These are phyloP conservation scores for Zeus faber DNA, from an alignment of 2,113 vertebrate species.

Conservation along the genomic window DNA sequence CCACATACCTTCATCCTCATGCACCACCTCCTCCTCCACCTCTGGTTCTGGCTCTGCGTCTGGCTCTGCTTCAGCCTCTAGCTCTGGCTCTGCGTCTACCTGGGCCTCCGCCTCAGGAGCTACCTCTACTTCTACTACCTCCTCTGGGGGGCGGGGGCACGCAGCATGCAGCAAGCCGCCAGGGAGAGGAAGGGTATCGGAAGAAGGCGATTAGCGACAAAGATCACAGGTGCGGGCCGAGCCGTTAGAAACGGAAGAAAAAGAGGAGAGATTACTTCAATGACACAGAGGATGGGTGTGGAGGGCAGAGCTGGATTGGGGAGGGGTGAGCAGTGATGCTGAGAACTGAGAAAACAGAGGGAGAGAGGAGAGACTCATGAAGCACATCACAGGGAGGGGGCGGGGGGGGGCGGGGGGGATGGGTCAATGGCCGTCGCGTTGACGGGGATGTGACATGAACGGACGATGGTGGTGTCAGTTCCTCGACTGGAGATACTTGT, in stretches of 20 bases:
- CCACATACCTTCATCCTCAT: conserved; percentile 83
- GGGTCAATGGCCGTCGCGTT: conserved; percentile 30
- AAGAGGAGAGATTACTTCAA: conserved; percentile 49
- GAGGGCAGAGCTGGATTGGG: not conserved
- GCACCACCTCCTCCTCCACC: conserved; percentile 40
- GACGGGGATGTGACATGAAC: conserved; percentile 19
- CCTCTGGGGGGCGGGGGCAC: conserved; percentile 70
- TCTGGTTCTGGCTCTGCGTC: conserved; percentile 60
- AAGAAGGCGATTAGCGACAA: conserved; percentile 59
- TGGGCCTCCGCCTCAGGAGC: conserved; percentile 75
- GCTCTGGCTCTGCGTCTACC: conserved; percentile 67
- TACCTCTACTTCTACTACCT: conserved; percentile 80
- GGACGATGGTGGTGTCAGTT: conserved; percentile 26
- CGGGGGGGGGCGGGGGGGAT: not conserved
- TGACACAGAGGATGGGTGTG: conserved; percentile 45
- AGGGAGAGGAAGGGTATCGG: conserved; percentile 51
- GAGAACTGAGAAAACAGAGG: conserved; percentile 34
- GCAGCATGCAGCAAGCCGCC: conserved; percentile 71
- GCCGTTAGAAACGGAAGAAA: conserved; percentile 60
- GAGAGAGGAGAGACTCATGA: conserved; percentile 52
- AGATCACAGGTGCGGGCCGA: conserved; percentile 64
- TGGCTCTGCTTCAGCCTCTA: conserved; percentile 50
- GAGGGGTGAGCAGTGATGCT: conserved; percentile 29
- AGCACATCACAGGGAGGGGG: conserved; percentile 33
- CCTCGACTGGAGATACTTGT: conserved; percentile 18